Evolutionary conservation across 1,140 invertebrate species (phyloP), one percentile per base, ranked within the genome.

Genomic region (Papilio helenus): DNA sequence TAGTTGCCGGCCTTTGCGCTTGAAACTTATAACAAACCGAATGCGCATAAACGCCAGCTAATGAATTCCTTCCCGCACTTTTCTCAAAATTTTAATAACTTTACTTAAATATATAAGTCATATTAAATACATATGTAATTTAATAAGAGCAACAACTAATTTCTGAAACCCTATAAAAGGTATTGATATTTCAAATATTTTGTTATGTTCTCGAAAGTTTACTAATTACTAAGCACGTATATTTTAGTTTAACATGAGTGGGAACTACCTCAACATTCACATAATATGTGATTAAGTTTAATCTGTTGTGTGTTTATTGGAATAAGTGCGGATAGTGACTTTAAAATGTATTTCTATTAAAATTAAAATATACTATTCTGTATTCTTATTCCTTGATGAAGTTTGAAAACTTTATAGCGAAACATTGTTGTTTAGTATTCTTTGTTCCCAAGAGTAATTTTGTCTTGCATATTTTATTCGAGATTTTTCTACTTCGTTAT

Each of bases 11-110:
- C 61, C 23, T 0, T 65, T 65, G 26, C 26, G 61, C 23, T 65
- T 10, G 0, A 65, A 65, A 65, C 61, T 65, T 65, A 65, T 65
- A 65, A 65, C 61, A 34, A 65, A 65, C 61, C 61, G 61, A 65
- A 29, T 65, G 61, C 26, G 61, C 61, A 65, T 65, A 34, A 65
- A 65, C 26, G 61, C 61, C 26, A 34, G 4, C 61, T 65, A 65
- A 34, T 65, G 23, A 65, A 65, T 29, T 65, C 61, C 23, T 65
- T 65, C 34, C 61, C 23, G 26, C 7, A 26, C 26, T 29, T 29
- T 65, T 65, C 26, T 12, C 12, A 16, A 29, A 14, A 65, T 26
- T 65, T 12, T 26, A 61, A 14, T 14, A 14, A 65, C 61, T 29
- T 10, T 23, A 61, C 23, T 26, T 26, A 49, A 5, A 18, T 18